Conservation (phyloP, 2,113 vertebrate species). For the Collichthys lucidus region DNA sequence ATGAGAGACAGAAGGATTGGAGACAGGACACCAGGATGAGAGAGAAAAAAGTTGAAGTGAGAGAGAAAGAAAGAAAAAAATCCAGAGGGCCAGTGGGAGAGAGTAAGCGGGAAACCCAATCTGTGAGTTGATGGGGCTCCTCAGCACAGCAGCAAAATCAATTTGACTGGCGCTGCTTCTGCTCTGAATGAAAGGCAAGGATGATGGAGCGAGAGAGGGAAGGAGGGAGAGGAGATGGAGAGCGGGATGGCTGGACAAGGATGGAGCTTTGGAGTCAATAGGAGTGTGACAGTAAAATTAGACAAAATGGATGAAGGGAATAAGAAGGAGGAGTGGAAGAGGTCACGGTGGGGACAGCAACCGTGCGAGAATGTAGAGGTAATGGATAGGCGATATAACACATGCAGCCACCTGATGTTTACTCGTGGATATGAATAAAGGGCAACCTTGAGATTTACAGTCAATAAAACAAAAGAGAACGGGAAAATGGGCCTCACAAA, state of each 20-base stretch:
- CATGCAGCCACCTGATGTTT: constrained; percentile 20
- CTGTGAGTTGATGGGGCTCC: constrained; percentile 78
- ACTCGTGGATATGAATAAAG: constrained; percentile 37
- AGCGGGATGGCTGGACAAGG: constrained; percentile 59
- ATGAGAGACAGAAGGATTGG: constrained; percentile 25
- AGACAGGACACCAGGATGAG: constrained; percentile 12
- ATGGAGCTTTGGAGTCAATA: constrained; percentile 65
- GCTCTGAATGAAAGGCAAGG: constrained; percentile 70
- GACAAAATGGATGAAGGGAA: constrained; percentile 52
- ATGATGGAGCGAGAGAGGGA: constrained; percentile 66
- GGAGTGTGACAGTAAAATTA: constrained; percentile 42
- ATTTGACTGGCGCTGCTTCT: constrained; percentile 78
- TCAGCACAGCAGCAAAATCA: constrained; percentile 80
- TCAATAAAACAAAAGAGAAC: constrained; percentile 23
- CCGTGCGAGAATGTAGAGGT: constrained; percentile 15
- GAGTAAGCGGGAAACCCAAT: constrained; percentile 76
- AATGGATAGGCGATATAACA: constrained; percentile 31
- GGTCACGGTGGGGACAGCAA: constrained; percentile 66
- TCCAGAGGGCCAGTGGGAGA: constrained; percentile 59
- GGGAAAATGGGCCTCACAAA: background rate
- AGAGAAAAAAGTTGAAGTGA: constrained; percentile 41
- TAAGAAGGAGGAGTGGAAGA: constrained; percentile 33
- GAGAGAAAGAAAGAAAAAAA: constrained; percentile 55
- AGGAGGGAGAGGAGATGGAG: constrained; percentile 53
- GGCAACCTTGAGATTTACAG: constrained; percentile 23